A percentile compares a stretch with the other conserved stretches of the same genome.
phyloP scores from a whole-genome alignment of 2,888 invertebrate species.

The Syrista parreyssii region DNA sequence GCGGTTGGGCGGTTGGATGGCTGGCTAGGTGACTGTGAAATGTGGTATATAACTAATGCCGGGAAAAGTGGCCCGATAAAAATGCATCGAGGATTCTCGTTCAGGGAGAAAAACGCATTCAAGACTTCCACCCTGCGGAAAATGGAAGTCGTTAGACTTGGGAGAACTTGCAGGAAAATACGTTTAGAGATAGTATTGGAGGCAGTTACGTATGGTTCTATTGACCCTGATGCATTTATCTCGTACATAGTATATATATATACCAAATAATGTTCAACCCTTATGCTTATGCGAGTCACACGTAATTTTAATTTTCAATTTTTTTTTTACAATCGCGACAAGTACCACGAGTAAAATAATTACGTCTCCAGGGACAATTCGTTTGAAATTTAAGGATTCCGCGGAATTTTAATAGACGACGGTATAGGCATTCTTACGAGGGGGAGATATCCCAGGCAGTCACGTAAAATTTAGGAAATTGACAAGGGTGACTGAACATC shows the following conservation, averaged over 20 bases:
- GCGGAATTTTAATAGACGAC: no score
- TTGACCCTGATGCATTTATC: neutral
- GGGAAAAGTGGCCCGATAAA: conserved; percentile 37
- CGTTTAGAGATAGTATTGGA: neutral
- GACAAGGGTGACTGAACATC: no score
- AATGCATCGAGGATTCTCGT: conserved; percentile 25
- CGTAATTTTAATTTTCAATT: neutral
- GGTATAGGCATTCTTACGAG: no score
- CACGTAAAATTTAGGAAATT: no score
- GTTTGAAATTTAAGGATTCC: no score
- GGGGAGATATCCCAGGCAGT: no score
- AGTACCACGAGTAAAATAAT: no score
- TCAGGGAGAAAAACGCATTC: conserved; percentile 14
- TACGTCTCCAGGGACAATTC: no score
- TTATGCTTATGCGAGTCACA: neutral
- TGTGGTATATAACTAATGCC: conserved; percentile 27
- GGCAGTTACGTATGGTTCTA: neutral
- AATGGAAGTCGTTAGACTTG: conserved; percentile 35
- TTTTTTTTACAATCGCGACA: no score
- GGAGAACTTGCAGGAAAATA: neutral
- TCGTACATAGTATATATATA: neutral
- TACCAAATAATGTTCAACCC: conserved; percentile 12
- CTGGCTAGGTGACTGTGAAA: neutral
- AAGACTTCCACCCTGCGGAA: conserved; percentile 10
- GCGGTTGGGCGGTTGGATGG: neutral